These are phyloP conservation scores for Philotrypesis tridentata DNA, from an alignment of 1,140 invertebrate species.

Conservation along the genomic window DNA sequence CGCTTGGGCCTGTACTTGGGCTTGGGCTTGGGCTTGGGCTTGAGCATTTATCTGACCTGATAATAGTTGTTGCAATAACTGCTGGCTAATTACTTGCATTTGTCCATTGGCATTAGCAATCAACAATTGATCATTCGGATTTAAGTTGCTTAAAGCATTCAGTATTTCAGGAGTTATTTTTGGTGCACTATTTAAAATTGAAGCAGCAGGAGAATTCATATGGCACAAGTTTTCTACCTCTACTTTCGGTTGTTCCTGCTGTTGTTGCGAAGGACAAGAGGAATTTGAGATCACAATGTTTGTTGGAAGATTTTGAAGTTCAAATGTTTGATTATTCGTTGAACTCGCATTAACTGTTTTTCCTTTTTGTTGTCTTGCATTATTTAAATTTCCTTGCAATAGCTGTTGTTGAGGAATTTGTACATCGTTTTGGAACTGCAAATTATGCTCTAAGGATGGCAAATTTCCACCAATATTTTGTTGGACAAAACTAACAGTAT, in stretches of 20 bases:
- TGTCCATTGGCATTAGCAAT: constrained; percentile 72
- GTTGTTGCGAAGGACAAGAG: constrained; percentile 14
- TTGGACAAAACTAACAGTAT: constrained; percentile 64
- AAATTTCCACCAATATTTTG: constrained; percentile 58
- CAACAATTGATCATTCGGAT: constrained; percentile 71
- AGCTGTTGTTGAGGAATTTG: constrained; percentile 59
- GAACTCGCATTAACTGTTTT: constrained; percentile 44
- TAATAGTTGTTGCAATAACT: constrained; percentile 69
- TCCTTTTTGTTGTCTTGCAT: constrained; percentile 42
- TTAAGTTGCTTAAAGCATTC: constrained; percentile 70
- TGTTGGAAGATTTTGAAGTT: constrained; percentile 45
- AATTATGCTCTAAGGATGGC: constrained; percentile 59
- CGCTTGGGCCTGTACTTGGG: constrained; percentile 50
- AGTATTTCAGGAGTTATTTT: constrained; percentile 71
- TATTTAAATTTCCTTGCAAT: constrained; percentile 49
- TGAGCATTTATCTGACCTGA: constrained; percentile 66
- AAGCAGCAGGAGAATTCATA: constrained; percentile 58
- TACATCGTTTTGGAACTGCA: constrained; percentile 56
- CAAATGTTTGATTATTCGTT: constrained; percentile 37
- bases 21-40: constrained; percentile 45
- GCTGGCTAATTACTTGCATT: constrained; percentile 72
- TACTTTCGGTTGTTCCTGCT: constrained; percentile 49
- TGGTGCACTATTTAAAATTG: constrained; percentile 67
- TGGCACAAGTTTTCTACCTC: constrained; percentile 62
- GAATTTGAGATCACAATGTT: constrained; percentile 46